phyloP scores from a whole-genome alignment of 2,797 vertebrate genomes.

The Argyrosomus regius region DNA sequence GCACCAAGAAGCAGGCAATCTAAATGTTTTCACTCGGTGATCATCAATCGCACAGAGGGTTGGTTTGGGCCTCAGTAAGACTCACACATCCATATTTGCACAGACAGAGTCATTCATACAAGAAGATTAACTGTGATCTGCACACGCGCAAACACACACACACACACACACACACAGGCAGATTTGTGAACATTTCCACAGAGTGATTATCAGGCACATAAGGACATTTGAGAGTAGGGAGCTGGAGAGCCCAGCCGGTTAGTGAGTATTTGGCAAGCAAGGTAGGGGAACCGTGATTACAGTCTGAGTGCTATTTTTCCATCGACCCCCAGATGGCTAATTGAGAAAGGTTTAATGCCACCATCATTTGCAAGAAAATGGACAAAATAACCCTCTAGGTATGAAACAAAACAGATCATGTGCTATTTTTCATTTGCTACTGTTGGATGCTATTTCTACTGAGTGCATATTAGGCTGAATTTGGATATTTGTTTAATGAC shows the following conservation, averaged over 20 bases:
- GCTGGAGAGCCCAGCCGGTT: conserved; percentile 65
- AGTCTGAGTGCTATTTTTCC: conserved; percentile 67
- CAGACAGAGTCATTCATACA: conserved; percentile 45
- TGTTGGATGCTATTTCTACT: not conserved
- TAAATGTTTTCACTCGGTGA: conserved; percentile 73
- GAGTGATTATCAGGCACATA: conserved; percentile 73
- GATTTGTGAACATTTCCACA: conserved; percentile 74
- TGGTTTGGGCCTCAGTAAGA: conserved; percentile 18
- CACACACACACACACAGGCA: conserved; percentile 21
- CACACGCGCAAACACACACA: not conserved
- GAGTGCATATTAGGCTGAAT: not conserved
- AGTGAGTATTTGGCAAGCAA: conserved; percentile 69
- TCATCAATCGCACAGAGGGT: conserved; percentile 52
- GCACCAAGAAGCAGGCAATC: conserved; percentile 69
- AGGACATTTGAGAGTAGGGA: conserved; percentile 71
- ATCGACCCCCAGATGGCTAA: conserved; percentile 78
- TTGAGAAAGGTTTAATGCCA: conserved; percentile 70
- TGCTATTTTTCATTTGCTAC: conserved; percentile 17
- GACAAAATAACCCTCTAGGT: conserved; percentile 34
- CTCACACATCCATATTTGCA: conserved; percentile 24
- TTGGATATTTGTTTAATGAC: not conserved
- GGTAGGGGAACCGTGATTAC: conserved; percentile 68
- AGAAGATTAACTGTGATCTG: conserved; percentile 58
- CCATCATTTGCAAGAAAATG: conserved; percentile 55
- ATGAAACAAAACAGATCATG: conserved; percentile 34